Evolutionary conservation across 2,797 vertebrate genomes (phyloP).

Genomic region (Tapirus indicus): DNA sequence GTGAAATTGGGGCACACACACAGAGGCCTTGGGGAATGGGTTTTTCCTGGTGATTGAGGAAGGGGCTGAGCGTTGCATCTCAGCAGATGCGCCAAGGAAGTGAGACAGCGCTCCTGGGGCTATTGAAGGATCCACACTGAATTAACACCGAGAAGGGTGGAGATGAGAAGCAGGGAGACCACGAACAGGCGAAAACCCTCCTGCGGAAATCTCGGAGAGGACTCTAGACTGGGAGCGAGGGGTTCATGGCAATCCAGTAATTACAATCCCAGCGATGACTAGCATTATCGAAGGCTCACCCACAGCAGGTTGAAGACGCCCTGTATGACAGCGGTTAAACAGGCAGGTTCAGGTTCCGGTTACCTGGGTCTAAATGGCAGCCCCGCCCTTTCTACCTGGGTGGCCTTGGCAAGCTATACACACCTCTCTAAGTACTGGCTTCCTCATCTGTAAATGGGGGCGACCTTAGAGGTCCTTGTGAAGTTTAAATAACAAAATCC

Average conservation of each 20-base stretch:
- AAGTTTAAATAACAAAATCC: too few relatives aligned
- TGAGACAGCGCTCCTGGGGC: fast-evolving
- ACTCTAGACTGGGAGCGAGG: background rate
- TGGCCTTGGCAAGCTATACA: background rate
- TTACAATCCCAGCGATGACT: background rate
- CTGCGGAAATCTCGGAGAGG: background rate
- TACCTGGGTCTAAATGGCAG: background rate
- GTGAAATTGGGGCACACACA: background rate
- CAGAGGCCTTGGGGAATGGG: background rate
- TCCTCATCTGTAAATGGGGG: background rate
- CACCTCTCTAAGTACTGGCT: background rate
- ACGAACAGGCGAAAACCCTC: background rate
- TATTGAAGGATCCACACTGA: background rate
- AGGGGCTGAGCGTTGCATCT: background rate
- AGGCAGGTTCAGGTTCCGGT: background rate
- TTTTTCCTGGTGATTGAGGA: background rate
- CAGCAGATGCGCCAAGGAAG: background rate
- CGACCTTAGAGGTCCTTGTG: fast-evolving
- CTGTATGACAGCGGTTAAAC: fast-evolving
- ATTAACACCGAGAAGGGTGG: background rate
- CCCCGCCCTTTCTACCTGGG: background rate
- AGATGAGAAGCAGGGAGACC: background rate
- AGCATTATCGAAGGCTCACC: fast-evolving
- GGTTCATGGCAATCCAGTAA: background rate
- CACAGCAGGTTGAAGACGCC: background rate